phyloP scores from a whole-genome alignment of 2,113 vertebrate genomes.

The Colius striatus region DNA sequence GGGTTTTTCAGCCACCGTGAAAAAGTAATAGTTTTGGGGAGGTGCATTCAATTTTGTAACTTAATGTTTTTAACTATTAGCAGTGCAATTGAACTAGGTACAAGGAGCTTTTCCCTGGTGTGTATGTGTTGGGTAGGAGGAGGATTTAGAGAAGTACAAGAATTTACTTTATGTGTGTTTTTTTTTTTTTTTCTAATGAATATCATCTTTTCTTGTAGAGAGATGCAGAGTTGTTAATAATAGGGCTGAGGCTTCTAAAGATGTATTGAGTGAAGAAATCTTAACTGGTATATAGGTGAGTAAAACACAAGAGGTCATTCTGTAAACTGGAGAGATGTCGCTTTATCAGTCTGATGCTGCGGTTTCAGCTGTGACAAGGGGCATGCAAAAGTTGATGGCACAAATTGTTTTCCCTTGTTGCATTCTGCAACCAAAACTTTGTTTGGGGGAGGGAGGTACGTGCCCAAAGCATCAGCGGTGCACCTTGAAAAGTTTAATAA shows the following conservation, averaged over 20 bases:
- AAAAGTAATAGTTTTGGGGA: neutral
- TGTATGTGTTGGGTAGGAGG: neutral
- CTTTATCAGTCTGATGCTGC: neutral
- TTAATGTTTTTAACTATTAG: neutral
- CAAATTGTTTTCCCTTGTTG: neutral
- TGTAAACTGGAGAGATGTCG: neutral
- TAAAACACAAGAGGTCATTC: neutral
- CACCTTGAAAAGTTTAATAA: neutral
- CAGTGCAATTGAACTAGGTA: fast-evolving
- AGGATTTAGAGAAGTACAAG: neutral
- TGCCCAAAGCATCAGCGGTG: neutral
- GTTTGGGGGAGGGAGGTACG: neutral
- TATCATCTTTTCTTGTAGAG: fast-evolving
- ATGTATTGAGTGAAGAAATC: neutral
- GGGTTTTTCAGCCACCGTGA: neutral
- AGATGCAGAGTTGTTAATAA: neutral
- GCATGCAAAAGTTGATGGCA: neutral
- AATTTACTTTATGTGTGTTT: fast-evolving
- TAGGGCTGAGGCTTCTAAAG: neutral
- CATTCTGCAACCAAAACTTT: fast-evolving
- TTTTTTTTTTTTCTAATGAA: neutral
- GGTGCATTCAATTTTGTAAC: neutral
- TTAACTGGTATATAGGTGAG: neutral
- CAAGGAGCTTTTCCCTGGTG: neutral
- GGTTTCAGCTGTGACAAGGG: neutral